Evolutionary conservation across 2,797 vertebrate genomes (phyloP).

Genomic region (Cossypha caffra): DNA sequence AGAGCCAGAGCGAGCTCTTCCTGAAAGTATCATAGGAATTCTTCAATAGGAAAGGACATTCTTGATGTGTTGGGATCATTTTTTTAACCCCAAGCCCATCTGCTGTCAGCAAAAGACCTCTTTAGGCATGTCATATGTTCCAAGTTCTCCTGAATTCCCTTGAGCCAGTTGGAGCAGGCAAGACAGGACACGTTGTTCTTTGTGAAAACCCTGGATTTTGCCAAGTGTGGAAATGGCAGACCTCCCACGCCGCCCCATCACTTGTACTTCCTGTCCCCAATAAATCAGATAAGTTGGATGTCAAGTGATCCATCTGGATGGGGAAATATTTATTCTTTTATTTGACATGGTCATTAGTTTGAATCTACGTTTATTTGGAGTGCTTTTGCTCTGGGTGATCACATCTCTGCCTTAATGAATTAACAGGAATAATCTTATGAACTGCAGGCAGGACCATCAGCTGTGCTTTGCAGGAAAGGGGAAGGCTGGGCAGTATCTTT

Average conservation of each 20-base stretch:
- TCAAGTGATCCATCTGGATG: not conserved
- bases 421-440: not conserved
- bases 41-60: not conserved
- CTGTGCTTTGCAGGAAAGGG: not conserved
- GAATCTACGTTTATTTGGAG: not conserved
- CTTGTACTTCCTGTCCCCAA: not conserved
- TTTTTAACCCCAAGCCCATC: not conserved
- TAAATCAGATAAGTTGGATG: not conserved
- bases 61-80: not conserved
- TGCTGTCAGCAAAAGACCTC: not conserved
- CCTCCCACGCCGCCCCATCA: not conserved
- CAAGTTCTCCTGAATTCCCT: not conserved
- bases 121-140: not conserved
- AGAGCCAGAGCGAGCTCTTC: not conserved
- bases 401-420: not conserved
- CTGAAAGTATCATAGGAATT: not conserved
- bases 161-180: not conserved
- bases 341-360: not conserved
- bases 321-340: not conserved
- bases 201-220: not conserved
- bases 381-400: not conserved
- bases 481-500: not conserved
- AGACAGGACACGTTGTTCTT: not conserved
- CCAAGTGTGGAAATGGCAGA: slow-evolving; percentile 1
- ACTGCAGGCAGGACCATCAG: not conserved